A percentile compares a stretch with the other conserved stretches of the same genome.
These are phyloP conservation scores for Anoura caudifer DNA, from an alignment of 2,113 vertebrate species.

Conservation along the genomic window DNA sequence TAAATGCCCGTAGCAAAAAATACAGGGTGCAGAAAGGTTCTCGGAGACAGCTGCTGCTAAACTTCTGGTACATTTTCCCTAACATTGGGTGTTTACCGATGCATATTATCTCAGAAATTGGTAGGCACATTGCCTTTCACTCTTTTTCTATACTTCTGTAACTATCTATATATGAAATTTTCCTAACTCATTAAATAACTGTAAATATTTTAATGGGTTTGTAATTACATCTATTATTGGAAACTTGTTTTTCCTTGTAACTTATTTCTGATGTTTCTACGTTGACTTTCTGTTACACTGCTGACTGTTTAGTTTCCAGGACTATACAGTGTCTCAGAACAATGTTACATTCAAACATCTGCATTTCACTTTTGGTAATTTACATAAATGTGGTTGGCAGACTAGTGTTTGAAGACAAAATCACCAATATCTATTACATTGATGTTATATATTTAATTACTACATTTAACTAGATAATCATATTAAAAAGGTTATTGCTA, in stretches of 20 bases:
- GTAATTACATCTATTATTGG: neutral
- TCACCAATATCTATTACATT: neutral
- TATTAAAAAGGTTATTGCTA: neutral
- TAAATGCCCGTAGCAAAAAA: conserved; percentile 1
- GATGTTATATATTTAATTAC: neutral
- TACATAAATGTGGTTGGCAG: neutral
- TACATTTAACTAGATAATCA: neutral
- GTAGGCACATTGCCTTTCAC: neutral
- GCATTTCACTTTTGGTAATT: neutral
- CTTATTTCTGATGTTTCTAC: neutral
- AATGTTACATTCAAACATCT: neutral
- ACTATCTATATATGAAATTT: neutral
- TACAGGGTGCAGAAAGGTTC: neutral
- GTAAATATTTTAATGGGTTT: neutral
- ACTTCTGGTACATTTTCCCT: neutral
- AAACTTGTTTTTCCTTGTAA: neutral
- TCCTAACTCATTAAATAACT: conserved; percentile 16
- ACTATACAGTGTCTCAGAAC: neutral
- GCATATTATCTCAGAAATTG: neutral
- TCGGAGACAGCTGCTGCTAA: neutral
- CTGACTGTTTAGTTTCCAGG: neutral
- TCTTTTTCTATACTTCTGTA: neutral
- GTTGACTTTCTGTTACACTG: neutral
- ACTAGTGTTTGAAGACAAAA: neutral
- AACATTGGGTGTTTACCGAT: neutral